These are phyloP conservation scores for Eurosta solidaginis DNA, from an alignment of 1,140 invertebrate genomes.

Conservation along the genomic window DNA sequence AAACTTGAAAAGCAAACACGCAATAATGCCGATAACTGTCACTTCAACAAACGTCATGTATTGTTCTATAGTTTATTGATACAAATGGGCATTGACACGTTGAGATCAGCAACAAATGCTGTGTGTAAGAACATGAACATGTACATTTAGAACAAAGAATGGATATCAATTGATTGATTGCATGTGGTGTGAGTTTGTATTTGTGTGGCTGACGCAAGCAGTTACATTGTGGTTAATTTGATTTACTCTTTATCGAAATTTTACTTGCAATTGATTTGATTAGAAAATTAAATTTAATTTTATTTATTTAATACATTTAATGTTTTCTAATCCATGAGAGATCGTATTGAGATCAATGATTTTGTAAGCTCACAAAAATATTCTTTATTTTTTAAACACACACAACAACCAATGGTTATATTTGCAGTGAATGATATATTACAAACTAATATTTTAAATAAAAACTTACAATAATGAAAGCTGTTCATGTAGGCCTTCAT, in stretches of 20 bases:
- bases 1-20: background rate
- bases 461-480: too few species aligned
- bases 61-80: background rate
- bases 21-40: slow-evolving; percentile 17
- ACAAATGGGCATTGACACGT: slow-evolving; percentile 8
- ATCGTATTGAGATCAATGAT: too few species aligned
- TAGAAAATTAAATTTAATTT: background rate
- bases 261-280: slow-evolving; percentile 25
- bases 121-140: too few species aligned
- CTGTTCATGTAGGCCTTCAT: too few species aligned
- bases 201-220: background rate
- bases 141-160: too few species aligned
- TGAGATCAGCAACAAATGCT: background rate
- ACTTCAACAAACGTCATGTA: slow-evolving; percentile 1
- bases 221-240: background rate
- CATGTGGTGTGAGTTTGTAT: background rate
- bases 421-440: too few species aligned
- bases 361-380: too few species aligned
- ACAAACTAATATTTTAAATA: too few species aligned
- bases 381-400: too few species aligned
- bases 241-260: slow-evolving; percentile 30
- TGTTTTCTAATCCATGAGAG: too few species aligned
- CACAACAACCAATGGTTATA: too few species aligned
- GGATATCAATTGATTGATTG: background rate
- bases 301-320: too few species aligned